These are phyloP conservation scores for Spinus pinus DNA, from an alignment of 2,797 vertebrate species.

Conservation along the genomic window DNA sequence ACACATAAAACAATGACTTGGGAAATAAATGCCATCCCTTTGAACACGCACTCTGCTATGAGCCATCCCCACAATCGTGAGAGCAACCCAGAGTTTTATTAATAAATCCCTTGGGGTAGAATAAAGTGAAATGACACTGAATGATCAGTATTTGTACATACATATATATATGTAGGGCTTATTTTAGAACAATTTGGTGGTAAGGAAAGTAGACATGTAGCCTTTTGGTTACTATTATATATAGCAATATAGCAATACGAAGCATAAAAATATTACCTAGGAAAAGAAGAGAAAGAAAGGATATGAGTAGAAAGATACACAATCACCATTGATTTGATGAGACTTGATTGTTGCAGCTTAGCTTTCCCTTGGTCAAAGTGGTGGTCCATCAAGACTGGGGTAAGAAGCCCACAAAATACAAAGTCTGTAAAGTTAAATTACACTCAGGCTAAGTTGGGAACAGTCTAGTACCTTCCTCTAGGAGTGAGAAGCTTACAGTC, in stretches of 20 bases:
- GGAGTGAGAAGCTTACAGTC: neutral
- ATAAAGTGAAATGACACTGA: neutral
- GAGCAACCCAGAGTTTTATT: neutral
- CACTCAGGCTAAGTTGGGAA: neutral
- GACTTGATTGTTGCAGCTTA: neutral
- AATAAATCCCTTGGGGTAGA: too few relatives aligned
- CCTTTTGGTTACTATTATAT: neutral
- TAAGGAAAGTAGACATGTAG: neutral
- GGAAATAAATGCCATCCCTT: neutral
- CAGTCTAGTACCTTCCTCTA: neutral
- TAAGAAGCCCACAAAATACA: neutral
- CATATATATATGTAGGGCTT: neutral
- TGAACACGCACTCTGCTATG: accelerated
- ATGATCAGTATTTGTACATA: neutral
- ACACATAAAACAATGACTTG: accelerated
- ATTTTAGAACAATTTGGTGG: neutral
- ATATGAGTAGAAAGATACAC: neutral
- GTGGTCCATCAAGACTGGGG: neutral
- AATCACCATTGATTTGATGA: neutral
- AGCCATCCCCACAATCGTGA: accelerated
- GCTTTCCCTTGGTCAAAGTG: neutral
- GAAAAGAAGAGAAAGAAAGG: neutral
- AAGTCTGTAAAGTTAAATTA: neutral
- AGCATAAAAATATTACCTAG: neutral
- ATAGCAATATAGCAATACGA: neutral